Base-by-base conservation (phyloP, 2,113 vertebrate genomes). In the Spea multiplicata region DNA sequence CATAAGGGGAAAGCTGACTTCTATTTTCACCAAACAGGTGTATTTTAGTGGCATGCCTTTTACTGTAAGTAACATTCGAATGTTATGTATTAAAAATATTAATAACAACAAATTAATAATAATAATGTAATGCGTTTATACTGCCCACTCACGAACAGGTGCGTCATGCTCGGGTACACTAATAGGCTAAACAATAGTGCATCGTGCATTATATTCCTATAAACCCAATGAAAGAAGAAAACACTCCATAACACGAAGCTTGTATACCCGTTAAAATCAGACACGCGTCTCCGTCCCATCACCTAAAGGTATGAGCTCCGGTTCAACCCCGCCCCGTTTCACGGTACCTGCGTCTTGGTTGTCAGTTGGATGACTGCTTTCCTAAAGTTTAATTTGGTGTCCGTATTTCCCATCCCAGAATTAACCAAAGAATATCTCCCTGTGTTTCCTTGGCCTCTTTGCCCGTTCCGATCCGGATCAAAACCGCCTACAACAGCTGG, bases 351-450 rank as follows among this genome's bases (percentile, higher is more conserved):
- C 5, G 97, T 98, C 92, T 97, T 98, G 78, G 97, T 99, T 79
- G 97, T 98, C 84, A 99, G 94, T 88, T 99, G 97, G 84, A 99
- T 98, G 83, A 99, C 97, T 49, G 97, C 96, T 87, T 99, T 99
- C 88, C 97, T 94, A 89, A 99, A 99, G 90, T 97, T 96, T 50
- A 99, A 91, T 88, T 97, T 99, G 45, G 96, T 97, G 88, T 99
- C 97, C 68, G 93, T 93, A 87, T 92, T 95, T 76, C 97, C 97
- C 97, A 99, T 99, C 77, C 86, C 87, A 74, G 64, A 73, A 81
- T 81, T 84, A 55, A 73, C 74, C 75, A 17, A 48, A 62, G 66
- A 6, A 14, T 46, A 44, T 5, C 55, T 44, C 53, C 17, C 9
- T 7, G 44, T 6, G 17, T 65, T 74, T 78, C 30, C 44, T 30